Evolutionary conservation across 2,797 vertebrate genomes (phyloP).

Genomic region (Lutjanus argentimaculatus): DNA sequence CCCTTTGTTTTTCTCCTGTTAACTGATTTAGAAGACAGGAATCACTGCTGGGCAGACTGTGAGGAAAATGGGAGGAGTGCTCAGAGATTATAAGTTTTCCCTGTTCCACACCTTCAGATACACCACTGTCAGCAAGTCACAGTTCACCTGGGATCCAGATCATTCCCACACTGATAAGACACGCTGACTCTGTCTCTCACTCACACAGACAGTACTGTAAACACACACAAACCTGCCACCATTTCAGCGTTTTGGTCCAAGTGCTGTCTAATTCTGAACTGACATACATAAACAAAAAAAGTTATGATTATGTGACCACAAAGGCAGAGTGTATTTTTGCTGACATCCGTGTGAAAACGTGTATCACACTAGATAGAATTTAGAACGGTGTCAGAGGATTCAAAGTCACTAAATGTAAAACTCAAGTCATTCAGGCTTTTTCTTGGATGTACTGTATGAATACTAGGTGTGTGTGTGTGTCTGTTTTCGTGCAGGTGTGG

Average conservation of each 20-base stretch:
- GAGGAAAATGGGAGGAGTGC: conserved; percentile 24
- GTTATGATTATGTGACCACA: neutral
- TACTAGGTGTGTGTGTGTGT: neutral
- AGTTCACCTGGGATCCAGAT: conserved; percentile 26
- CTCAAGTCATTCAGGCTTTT: neutral
- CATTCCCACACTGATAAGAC: conserved; percentile 72
- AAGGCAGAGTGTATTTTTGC: neutral
- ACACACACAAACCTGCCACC: neutral
- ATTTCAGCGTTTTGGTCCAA: conserved; percentile 32
- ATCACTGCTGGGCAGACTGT: neutral
- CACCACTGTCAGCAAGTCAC: conserved; percentile 39
- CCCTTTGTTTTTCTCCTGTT: neutral
- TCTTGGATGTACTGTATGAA: neutral
- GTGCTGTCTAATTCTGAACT: neutral
- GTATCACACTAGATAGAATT: neutral
- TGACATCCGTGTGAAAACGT: conserved; percentile 16
- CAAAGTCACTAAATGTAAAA: neutral
- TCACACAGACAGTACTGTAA: neutral
- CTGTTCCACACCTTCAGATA: conserved; percentile 51
- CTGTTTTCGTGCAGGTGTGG: neutral
- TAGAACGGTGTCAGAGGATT: neutral
- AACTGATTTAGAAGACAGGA: conserved; percentile 12
- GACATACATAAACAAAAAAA: neutral
- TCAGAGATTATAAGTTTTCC: neutral
- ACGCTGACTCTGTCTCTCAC: neutral